phyloP scores from a whole-genome alignment of 2,888 invertebrate species.

The Drosophila mimetica region DNA sequence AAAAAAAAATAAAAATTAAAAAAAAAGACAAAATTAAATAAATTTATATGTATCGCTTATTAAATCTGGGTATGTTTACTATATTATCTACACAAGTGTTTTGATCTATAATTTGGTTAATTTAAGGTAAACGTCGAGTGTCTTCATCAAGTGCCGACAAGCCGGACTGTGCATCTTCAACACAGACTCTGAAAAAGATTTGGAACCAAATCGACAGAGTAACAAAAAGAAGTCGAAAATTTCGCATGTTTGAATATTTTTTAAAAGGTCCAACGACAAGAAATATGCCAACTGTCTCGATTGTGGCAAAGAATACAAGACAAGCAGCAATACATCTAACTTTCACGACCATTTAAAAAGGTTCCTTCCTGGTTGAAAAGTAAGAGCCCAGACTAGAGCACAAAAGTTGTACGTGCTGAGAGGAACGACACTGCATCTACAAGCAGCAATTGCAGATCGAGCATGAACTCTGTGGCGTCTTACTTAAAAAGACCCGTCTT shows the following conservation, averaged over 20 bases:
- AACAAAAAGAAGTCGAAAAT: too few species aligned
- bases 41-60: neutral
- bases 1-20: too few species aligned
- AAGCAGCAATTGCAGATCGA: conserved; percentile 16
- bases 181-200: too few species aligned
- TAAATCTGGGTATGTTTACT: too few species aligned
- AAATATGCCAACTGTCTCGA: conserved; percentile 24
- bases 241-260: too few species aligned
- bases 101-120: conserved; percentile 18
- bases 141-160: too few species aligned
- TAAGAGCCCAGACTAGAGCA: conserved; percentile 3
- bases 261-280: conserved; percentile 1
- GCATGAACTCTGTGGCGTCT: neutral
- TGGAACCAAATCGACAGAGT: too few species aligned
- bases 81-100: conserved; percentile 16
- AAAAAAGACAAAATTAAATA: too few species aligned
- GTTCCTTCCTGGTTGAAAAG: conserved; percentile 8
- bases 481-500: conserved; percentile 11
- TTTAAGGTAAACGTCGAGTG: conserved; percentile 18
- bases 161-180: too few species aligned
- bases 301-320: conserved; percentile 22
- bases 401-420: conserved; percentile 7
- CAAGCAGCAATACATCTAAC: conserved; percentile 24
- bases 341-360: conserved; percentile 12
- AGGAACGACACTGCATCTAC: conserved; percentile 6